Conservation (phyloP, 2,888 invertebrate genomes). For the Nycteola revayana region DNA sequence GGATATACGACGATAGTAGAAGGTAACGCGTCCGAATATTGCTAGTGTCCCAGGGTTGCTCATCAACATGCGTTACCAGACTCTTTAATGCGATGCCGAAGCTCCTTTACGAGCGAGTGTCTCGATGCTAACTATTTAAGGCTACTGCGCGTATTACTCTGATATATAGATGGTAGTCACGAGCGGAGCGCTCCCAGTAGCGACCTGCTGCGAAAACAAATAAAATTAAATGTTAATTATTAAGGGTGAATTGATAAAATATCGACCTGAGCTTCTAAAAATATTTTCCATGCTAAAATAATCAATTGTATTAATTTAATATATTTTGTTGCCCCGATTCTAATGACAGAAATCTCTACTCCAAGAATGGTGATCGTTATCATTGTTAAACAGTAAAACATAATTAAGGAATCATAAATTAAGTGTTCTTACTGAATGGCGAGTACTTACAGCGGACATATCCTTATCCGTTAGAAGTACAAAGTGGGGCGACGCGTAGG, state of each 20-base stretch:
- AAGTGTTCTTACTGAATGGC: too few species aligned
- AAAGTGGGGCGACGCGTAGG: constrained; percentile 32
- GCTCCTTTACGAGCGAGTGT: constrained; percentile 45
- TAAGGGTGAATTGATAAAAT: too few species aligned
- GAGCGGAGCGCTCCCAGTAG: constrained; percentile 39
- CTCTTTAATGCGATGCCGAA: constrained; percentile 41
- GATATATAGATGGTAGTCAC: constrained; percentile 37
- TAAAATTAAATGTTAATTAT: constrained; percentile 8
- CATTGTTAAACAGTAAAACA: too few species aligned
- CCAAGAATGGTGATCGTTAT: too few species aligned
- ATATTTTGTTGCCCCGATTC: too few species aligned
- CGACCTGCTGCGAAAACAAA: constrained; percentile 24
- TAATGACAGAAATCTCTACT: too few species aligned
- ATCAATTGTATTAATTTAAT: too few species aligned
- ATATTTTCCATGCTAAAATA: too few species aligned
- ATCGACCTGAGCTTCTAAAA: too few species aligned
- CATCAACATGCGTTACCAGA: constrained; percentile 41
- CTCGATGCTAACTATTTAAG: constrained; percentile 49
- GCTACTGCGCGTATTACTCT: constrained; percentile 45
- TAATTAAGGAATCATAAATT: too few species aligned
- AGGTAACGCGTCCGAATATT: constrained; percentile 34
- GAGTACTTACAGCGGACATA: too few species aligned
- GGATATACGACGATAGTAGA: constrained; percentile 33
- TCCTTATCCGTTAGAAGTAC: constrained; percentile 9
- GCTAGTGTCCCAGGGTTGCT: constrained; percentile 32